These are phyloP conservation scores for Quadriops clusia DNA, from an alignment of 2,888 invertebrate species.

Conservation along the genomic window DNA sequence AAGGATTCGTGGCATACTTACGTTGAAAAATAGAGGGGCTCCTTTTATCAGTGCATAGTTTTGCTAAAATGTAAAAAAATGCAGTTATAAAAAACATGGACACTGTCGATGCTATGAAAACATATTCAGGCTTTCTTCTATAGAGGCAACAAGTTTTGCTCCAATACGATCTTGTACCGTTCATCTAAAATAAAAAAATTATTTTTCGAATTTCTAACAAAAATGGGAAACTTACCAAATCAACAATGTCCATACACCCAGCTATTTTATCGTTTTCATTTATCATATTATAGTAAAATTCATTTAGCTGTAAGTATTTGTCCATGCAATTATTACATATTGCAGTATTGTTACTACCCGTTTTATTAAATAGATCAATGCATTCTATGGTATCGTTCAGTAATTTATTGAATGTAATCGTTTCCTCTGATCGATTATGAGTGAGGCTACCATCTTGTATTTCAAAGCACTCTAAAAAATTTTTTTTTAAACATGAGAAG, in stretches of 20 bases:
- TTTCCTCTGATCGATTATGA: no score
- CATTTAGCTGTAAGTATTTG: conserved; percentile 40
- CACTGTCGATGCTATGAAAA: conserved; percentile 40
- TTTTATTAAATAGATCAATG: no score
- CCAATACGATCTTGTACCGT: conserved; percentile 47
- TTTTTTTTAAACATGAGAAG: no score
- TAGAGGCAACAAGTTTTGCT: conserved; percentile 45
- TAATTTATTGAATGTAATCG: no score
- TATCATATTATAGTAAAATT: conserved; percentile 42
- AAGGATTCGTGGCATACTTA: conserved; percentile 16
- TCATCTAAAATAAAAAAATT: conserved; percentile 40
- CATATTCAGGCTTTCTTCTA: conserved; percentile 40
- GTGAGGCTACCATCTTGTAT: no score
- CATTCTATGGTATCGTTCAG: no score
- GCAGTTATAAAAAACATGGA: conserved; percentile 41
- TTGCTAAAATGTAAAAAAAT: conserved; percentile 43
- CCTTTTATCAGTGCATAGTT: conserved; percentile 28
- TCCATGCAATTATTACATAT: conserved; percentile 43
- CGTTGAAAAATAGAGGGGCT: conserved; percentile 18
- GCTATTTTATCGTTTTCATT: conserved; percentile 41
- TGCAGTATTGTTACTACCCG: no score
- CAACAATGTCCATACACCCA: conserved; percentile 51
- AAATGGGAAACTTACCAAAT: conserved; percentile 44
- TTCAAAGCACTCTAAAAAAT: no score
- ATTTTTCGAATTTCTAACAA: no score